Evolutionary conservation across 2,113 vertebrate genomes (phyloP), one percentile per base, ranked within the genome.

Genomic region (Kryptolebias marmoratus): DNA sequence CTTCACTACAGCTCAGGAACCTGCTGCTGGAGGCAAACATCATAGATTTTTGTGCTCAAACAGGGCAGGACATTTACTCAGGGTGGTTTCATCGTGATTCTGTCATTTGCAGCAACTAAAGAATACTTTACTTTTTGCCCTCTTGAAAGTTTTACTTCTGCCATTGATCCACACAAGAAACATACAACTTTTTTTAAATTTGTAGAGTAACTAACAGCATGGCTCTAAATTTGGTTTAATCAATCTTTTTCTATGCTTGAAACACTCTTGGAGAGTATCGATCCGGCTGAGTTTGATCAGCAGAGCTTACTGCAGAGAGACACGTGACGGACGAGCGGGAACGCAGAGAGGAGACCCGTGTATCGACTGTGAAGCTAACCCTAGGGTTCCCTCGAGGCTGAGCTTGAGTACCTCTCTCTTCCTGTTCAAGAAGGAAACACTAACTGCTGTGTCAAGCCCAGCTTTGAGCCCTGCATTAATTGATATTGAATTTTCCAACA

Each of bases 401-500:
- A 74, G 60, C 61, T 70, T 60, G 54, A 81, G 69, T 69, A 54
- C 75, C 71, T 67, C 52, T 71, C 60, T 70, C 65, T 71, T 53
- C n/a, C 71, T 73, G 69, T 56, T 78, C 64, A 71, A 82, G 74
- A 70, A 64, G 79, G 61, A 83, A 79, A 77, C 69, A 58, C 73
- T 87, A 83, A 86, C 84, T 77, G 73, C 66, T 78, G 56, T 83
- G 85, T 88, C 80, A 82, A 73, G 62, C 59, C n/a, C 0, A 57
- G 54, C 83, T 85, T 59, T 71, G 64, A 85, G 44, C 69, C 62
- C 73, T 28, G 32, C 81, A 79, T 84, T 89, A 83, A 91, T 82
- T 90, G 87, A 79, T 90, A 90, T 87, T 73, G 90, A 84, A 73
- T 87, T 89, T 87, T 83, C 60, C 87, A 63, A 10, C 1, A 16